These are phyloP conservation scores for Trachelus tabidus DNA, from an alignment of 2,888 invertebrate genomes.

Conservation along the genomic window DNA sequence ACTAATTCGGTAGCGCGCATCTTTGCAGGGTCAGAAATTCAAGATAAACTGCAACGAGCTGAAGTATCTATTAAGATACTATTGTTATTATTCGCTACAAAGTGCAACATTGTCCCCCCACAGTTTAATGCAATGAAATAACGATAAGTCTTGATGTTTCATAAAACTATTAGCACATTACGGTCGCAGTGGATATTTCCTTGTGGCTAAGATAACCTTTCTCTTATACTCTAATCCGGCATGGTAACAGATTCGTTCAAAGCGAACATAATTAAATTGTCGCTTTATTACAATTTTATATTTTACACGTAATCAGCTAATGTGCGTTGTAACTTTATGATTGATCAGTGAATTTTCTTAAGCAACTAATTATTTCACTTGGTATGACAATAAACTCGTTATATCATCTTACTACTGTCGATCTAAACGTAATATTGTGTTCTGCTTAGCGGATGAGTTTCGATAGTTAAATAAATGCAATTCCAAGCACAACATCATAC, in stretches of 20 bases:
- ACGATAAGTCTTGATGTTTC: background rate
- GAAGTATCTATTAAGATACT: background rate
- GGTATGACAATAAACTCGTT: background rate
- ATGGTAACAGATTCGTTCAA: background rate
- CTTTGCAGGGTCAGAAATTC: background rate
- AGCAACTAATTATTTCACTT: background rate
- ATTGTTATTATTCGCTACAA: slow-evolving; percentile 10
- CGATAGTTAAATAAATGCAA: background rate
- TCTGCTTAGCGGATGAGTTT: background rate
- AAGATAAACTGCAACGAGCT: background rate
- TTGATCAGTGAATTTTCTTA: background rate
- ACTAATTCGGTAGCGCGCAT: background rate
- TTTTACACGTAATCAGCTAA: background rate
- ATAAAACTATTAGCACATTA: background rate
- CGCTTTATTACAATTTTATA: background rate
- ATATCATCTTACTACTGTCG: background rate
- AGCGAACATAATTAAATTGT: background rate
- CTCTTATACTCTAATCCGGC: background rate
- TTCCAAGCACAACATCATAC: background rate
- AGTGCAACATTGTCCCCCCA: slow-evolving; percentile 30
- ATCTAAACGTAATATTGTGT: background rate
- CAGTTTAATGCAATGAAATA: slow-evolving; percentile 21
- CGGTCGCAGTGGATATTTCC: background rate
- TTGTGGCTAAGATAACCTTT: background rate
- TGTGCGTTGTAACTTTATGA: background rate